These are phyloP conservation scores for Bubalus kerabau DNA, from an alignment of 2,113 vertebrate species.

Conservation along the genomic window DNA sequence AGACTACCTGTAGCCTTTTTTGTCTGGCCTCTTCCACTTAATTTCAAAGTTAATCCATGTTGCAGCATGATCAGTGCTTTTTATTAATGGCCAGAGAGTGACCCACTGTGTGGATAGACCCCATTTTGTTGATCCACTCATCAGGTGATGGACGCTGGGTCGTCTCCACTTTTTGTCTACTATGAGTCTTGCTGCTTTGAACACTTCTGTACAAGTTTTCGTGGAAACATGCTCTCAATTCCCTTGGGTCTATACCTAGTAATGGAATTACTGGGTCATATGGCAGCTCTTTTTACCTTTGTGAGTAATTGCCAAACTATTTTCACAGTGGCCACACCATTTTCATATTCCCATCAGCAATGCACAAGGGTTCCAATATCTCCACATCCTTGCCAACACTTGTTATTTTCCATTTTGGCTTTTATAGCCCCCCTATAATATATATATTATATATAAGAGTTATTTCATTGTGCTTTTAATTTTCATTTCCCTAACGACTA, in stretches of 20 bases:
- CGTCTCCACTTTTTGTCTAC: background rate
- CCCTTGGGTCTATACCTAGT: background rate
- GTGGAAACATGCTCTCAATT: background rate
- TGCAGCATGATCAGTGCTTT: accelerated
- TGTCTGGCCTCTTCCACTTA: background rate
- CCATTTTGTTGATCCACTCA: background rate
- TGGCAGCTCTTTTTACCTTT: background rate
- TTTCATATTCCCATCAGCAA: background rate
- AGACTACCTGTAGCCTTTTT: background rate
- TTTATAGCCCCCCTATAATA: background rate
- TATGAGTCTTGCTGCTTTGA: background rate
- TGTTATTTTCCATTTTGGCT: background rate
- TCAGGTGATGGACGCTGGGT: background rate
- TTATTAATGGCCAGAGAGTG: background rate
- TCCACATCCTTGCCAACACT: background rate
- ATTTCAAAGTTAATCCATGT: background rate
- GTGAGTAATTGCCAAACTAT: background rate
- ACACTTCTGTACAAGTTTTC: background rate
- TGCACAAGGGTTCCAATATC: background rate
- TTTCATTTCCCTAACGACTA: background rate
- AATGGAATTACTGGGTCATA: background rate
- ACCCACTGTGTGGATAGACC: background rate
- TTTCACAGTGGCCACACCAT: background rate
- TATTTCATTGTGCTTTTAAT: background rate
- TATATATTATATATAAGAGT: background rate